Conservation (phyloP, 2,113 vertebrate species). For the Maccullochella peelii region DNA sequence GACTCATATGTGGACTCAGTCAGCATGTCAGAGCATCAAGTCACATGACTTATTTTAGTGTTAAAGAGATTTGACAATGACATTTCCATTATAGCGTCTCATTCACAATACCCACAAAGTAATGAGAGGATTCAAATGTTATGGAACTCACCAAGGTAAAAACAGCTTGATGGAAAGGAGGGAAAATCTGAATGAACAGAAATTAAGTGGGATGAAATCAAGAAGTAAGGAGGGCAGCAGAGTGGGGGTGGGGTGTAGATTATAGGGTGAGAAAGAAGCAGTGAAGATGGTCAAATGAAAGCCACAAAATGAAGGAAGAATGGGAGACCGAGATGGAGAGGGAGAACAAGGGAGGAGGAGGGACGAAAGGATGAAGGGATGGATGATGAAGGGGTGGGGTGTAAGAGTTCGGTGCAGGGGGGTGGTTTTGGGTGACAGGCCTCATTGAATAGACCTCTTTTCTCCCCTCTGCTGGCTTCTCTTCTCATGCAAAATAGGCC, state of each 20-base stretch:
- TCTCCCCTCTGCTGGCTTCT: slow-evolving; percentile 80
- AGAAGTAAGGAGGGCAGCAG: slow-evolving; percentile 65
- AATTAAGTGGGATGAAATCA: slow-evolving; percentile 82
- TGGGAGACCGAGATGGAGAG: slow-evolving; percentile 64
- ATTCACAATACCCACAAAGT: slow-evolving; percentile 54
- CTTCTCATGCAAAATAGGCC: slow-evolving; percentile 87
- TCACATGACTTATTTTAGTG: slow-evolving; percentile 60
- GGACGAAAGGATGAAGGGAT: slow-evolving; percentile 75
- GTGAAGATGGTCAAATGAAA: slow-evolving; percentile 60
- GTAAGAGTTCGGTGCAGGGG: slow-evolving; percentile 70
- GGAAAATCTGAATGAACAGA: slow-evolving; percentile 80
- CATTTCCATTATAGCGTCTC: slow-evolving; percentile 56
- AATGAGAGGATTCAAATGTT: slow-evolving; percentile 70
- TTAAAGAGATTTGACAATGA: slow-evolving; percentile 52
- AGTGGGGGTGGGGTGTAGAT: slow-evolving; percentile 62
- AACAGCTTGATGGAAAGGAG: slow-evolving; percentile 77
- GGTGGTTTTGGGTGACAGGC: slow-evolving; percentile 84
- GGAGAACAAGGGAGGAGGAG: slow-evolving; percentile 68
- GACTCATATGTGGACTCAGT: slow-evolving; percentile 47
- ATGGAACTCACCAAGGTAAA: slow-evolving; percentile 56
- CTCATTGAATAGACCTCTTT: slow-evolving; percentile 84
- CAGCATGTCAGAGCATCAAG: slow-evolving; percentile 55
- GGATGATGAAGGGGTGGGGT: slow-evolving; percentile 79
- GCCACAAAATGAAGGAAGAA: slow-evolving; percentile 70
- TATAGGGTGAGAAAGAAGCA: slow-evolving; percentile 76